phyloP scores from a whole-genome alignment of 2,888 invertebrate species.

The Ophonus ardosiacus region DNA sequence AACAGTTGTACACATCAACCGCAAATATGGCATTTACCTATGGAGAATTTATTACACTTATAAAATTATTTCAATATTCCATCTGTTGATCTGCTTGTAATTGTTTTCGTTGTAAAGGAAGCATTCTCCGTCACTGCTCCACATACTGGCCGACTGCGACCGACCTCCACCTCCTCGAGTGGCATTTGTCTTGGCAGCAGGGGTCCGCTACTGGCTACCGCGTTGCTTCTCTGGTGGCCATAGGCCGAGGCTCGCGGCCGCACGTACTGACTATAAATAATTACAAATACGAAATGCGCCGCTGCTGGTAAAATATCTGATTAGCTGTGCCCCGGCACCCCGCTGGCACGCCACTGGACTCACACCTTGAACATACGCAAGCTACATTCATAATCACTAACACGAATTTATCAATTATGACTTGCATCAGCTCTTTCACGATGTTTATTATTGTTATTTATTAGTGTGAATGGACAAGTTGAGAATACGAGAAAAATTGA shows the following conservation, averaged over 20 bases:
- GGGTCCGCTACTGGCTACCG: constrained; percentile 43
- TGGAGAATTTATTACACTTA: too few species aligned
- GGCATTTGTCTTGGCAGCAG: constrained; percentile 63
- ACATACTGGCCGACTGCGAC: neutral
- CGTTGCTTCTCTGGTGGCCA: constrained; percentile 42
- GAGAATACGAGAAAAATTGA: neutral
- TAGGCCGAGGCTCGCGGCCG: constrained; percentile 43
- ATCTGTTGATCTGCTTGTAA: too few species aligned
- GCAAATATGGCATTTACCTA: too few species aligned
- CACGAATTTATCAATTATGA: constrained; percentile 40
- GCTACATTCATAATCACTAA: constrained; percentile 14
- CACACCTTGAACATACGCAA: constrained; percentile 45
- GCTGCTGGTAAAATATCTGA: constrained; percentile 57
- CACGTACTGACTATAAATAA: constrained; percentile 64
- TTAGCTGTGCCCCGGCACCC: constrained; percentile 51
- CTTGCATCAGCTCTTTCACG: constrained; percentile 20
- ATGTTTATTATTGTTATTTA: constrained; percentile 25
- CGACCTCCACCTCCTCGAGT: neutral
- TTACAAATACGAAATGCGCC: constrained; percentile 60
- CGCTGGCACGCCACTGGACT: constrained; percentile 56
- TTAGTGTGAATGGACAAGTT: neutral
- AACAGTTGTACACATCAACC: too few species aligned
- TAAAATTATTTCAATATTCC: too few species aligned
- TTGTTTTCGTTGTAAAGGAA: neutral
- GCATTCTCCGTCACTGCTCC: neutral